Evolutionary conservation across 1,140 invertebrate species (phyloP).

Genomic region (Drosophila fuyamai): DNA sequence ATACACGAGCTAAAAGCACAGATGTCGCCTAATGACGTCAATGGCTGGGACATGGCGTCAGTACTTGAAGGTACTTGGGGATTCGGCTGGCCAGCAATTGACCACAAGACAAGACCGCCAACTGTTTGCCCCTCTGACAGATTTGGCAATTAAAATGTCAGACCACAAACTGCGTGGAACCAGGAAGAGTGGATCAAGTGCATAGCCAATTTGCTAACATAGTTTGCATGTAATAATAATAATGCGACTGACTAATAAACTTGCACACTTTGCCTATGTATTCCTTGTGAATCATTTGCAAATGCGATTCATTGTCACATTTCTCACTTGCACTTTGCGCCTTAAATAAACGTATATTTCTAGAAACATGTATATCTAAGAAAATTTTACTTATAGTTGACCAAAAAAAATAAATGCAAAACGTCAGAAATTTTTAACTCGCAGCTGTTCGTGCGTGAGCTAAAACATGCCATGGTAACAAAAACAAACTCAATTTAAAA

Average conservation of each 20-base stretch:
- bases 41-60: slow-evolving; percentile 36
- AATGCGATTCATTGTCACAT: slow-evolving; percentile 7
- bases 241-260: slow-evolving; percentile 46
- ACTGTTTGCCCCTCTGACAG: slow-evolving; percentile 62
- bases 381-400: slow-evolving; percentile 3
- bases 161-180: slow-evolving; percentile 11
- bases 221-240: slow-evolving; percentile 12
- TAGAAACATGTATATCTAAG: neutral
- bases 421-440: slow-evolving; percentile 13
- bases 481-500: slow-evolving; percentile 26
- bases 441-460: slow-evolving; percentile 56
- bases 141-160: slow-evolving; percentile 70
- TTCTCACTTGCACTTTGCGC: slow-evolving; percentile 34
- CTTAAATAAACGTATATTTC: slow-evolving; percentile 44
- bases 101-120: slow-evolving; percentile 56
- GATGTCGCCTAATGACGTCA: slow-evolving; percentile 58
- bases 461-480: slow-evolving; percentile 43
- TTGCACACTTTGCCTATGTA: slow-evolving; percentile 18
- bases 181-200: slow-evolving; percentile 20
- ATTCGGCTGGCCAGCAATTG: slow-evolving; percentile 29
- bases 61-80: slow-evolving; percentile 24
- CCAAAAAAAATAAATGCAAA: slow-evolving; percentile 17
- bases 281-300: slow-evolving; percentile 42
- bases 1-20: slow-evolving; percentile 32
- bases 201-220: neutral